These are phyloP conservation scores for Solea solea DNA, from an alignment of 2,113 vertebrate species.

Conservation along the genomic window DNA sequence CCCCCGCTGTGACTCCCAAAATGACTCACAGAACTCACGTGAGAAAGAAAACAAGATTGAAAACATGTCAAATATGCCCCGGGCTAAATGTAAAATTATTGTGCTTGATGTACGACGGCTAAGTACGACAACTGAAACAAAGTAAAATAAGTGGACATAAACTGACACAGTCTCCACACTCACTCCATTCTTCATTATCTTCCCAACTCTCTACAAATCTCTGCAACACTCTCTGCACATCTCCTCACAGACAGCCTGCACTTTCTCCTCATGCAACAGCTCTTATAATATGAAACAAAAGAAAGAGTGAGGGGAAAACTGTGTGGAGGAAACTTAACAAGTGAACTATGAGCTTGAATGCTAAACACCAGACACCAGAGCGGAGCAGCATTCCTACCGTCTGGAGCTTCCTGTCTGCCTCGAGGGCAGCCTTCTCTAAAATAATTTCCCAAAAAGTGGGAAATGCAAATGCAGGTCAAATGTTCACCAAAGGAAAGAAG, in stretches of 20 bases:
- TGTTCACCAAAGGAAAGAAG: constrained; percentile 53
- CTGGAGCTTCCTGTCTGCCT: constrained; percentile 44
- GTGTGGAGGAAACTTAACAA: constrained; percentile 65
- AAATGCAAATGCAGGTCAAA: constrained; percentile 67
- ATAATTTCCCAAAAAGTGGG: constrained; percentile 60
- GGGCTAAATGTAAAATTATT: constrained; percentile 16
- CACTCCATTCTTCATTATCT: constrained; percentile 18
- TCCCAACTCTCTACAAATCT: constrained; percentile 21
- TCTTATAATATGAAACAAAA: constrained; percentile 17
- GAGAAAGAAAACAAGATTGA: constrained; percentile 20
- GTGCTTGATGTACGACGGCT: constrained; percentile 12
- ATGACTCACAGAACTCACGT: constrained; percentile 33
- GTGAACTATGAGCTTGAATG: constrained; percentile 59
- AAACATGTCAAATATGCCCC: constrained; percentile 13
- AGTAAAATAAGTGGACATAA: constrained; percentile 34
- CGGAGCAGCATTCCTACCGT: constrained; percentile 73
- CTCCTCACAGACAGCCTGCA: constrained; percentile 44
- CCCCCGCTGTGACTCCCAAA: constrained; percentile 26
- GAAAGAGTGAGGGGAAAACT: constrained; percentile 46
- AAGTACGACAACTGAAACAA: constrained; percentile 13
- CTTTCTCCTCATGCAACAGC: constrained; percentile 70
- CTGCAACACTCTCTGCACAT: constrained; percentile 43
- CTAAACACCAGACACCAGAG: constrained; percentile 61
- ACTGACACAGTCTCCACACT: constrained; percentile 42
- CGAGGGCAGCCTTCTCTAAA: constrained; percentile 59